Evolutionary conservation across 2,113 vertebrate species (phyloP).

Genomic region (Sigmodon hispidus): DNA sequence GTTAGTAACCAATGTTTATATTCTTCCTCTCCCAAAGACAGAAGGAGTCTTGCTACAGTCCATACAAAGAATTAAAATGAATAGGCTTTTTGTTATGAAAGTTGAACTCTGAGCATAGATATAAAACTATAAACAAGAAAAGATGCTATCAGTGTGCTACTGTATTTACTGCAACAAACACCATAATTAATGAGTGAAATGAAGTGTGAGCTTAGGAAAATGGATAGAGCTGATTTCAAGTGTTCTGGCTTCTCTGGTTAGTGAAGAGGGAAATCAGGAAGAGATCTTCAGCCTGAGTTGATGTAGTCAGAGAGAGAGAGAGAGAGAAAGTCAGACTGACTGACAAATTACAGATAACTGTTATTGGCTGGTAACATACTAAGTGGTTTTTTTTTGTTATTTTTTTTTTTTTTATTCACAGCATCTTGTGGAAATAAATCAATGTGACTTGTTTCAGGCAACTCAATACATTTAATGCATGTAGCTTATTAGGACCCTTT

Average conservation of each 20-base stretch:
- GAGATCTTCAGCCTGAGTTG: background rate
- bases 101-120: background rate
- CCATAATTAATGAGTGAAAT: background rate
- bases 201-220: background rate
- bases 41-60: background rate
- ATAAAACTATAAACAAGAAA: constrained; percentile 16
- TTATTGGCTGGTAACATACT: background rate
- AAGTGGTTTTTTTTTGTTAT: too few species aligned
- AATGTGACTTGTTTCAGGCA: background rate
- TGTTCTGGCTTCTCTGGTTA: background rate
- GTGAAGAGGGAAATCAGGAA: background rate
- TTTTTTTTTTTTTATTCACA: background rate
- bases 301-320: background rate
- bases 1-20: constrained; percentile 17
- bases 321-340: background rate
- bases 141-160: background rate
- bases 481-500: background rate
- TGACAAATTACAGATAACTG: background rate
- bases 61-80: constrained; percentile 8
- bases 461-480: background rate
- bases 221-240: background rate
- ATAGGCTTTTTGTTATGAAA: background rate
- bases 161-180: constrained; percentile 21
- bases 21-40: background rate
- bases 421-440: background rate